Base-by-base conservation (phyloP, 2,888 invertebrate species). In the Lottia gigantea region DNA sequence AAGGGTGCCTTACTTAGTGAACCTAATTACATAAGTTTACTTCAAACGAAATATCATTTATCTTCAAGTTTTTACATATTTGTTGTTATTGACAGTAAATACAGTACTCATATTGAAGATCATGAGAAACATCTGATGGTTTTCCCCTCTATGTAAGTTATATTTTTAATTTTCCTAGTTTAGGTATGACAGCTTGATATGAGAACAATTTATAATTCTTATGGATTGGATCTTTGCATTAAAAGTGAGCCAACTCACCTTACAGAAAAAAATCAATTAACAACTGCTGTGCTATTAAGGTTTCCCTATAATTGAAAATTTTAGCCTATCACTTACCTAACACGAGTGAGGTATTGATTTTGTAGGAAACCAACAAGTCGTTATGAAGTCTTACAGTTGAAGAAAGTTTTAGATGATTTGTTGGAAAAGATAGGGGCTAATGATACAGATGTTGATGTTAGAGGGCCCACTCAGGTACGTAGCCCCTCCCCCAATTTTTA, bases 71-170 rank as follows among this genome's bases (percentile, higher is more conserved):
- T n/a, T 19, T 40, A 66, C 16, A 16, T 16, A 11, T 3, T 40
- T 4, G 62, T 62, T 62, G 6, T 71, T 70, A 68, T 63, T 80
- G 80, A 16, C 82, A 88, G 88, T 68, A 84, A 86, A 74, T 88
- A 84, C 77, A 83, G 85, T 62, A 85, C 83, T 61, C 81, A 86
- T 62, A 81, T 86, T 2, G 81, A 83, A 31, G 88, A 88, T 68
- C 88, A 88, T 79, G 85, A 84, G 61, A 85, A 85, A 68, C 88
- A 88, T 80, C 71, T 87, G 45, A 83, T 87, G 16, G 75, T 85
- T 45, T 88, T 88, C 73, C 88, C 88, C n/a, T 88, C 88, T 15
- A 80, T 88, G 88, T 87, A 81, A 88, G 88, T 84, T 66, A 14
- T 0, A 0, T 66, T 11, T 66, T 25, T 26, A n/a, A n/a, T n/a